phyloP scores from a whole-genome alignment of 2,888 invertebrate species.

The Eupsilia transversa region DNA sequence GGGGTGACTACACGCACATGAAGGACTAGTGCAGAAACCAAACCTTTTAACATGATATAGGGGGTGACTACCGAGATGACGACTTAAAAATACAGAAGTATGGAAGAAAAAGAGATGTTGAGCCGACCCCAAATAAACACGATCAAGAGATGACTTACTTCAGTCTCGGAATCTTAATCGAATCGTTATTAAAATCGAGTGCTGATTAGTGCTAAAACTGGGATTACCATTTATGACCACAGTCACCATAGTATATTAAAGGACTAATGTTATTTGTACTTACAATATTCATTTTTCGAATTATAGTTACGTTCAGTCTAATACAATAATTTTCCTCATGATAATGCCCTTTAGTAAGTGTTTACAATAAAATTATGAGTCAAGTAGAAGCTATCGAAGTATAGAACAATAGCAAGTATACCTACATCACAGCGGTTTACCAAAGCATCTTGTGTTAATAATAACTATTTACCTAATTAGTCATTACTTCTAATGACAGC shows the following conservation, averaged over 20 bases:
- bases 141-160: too few species aligned
- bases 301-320: constrained; percentile 28
- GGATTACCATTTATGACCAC: not conserved
- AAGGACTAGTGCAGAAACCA: too few species aligned
- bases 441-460: constrained; percentile 15
- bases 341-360: constrained; percentile 1
- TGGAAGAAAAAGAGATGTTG: not conserved
- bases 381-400: not conserved
- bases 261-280: not conserved
- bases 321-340: constrained; percentile 27
- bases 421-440: constrained; percentile 21
- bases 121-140: not conserved
- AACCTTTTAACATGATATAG: too few species aligned
- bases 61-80: not conserved
- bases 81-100: not conserved
- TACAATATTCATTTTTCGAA: not conserved
- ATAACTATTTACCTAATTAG: constrained; percentile 1
- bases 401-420: constrained; percentile 15
- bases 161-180: not conserved
- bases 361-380: constrained; percentile 21
- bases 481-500: not conserved
- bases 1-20: not conserved
- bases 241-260: constrained; percentile 1
- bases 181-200: not conserved
- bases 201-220: not conserved